Evolutionary conservation across 1,140 invertebrate species (phyloP).

Genomic region (Luehdorfia chinensis): DNA sequence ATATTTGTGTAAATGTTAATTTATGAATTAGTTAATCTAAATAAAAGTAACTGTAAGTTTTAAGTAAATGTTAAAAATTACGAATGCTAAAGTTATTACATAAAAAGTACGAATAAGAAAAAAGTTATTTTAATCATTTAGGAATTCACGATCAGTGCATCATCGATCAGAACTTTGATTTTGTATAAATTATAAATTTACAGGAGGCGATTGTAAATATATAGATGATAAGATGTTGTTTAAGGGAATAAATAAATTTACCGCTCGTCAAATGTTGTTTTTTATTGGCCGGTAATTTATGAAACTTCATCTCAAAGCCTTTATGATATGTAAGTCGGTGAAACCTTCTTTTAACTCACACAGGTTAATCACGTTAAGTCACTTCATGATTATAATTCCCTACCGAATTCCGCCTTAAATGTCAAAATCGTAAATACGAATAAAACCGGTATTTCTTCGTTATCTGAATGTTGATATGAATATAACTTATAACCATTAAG

Average conservation of each 20-base stretch:
- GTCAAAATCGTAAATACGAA: too few relatives aligned
- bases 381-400: too few relatives aligned
- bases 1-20: background rate
- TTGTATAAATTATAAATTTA: constrained; percentile 17
- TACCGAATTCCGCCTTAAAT: too few relatives aligned
- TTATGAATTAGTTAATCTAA: background rate
- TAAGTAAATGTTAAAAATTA: constrained; percentile 8
- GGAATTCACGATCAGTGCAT: constrained; percentile 7
- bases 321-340: too few relatives aligned
- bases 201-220: constrained; percentile 22
- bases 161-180: constrained; percentile 19
- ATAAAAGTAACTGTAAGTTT: background rate
- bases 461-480: too few relatives aligned
- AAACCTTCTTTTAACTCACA: too few relatives aligned
- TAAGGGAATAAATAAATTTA: constrained; percentile 26
- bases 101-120: constrained; percentile 16
- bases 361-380: too few relatives aligned
- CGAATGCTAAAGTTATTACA: constrained; percentile 5
- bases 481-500: too few relatives aligned
- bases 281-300: too few relatives aligned
- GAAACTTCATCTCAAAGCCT: too few relatives aligned
- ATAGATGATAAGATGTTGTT: constrained; percentile 24
- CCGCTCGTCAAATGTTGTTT: constrained; percentile 19
- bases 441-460: too few relatives aligned
- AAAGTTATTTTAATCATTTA: background rate